Base-by-base conservation (phyloP, 1,140 invertebrate species). In the Heterodera schachtii region DNA sequence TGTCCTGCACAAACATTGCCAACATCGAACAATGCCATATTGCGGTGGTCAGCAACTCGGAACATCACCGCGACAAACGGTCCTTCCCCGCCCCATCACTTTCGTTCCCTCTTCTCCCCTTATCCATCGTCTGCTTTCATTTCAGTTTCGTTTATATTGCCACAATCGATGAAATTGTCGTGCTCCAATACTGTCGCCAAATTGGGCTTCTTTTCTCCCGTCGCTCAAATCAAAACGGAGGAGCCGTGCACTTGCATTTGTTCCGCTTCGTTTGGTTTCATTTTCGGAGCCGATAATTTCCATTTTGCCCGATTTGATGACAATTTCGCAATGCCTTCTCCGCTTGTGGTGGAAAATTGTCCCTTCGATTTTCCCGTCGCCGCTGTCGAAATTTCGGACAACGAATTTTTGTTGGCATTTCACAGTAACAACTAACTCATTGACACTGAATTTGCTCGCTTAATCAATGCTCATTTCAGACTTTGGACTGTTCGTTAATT, bases 11-110 rank as follows among this genome's bases (percentile, higher is more conserved):
- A 16, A 49, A 75, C 67, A 71, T 84, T 71, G 49, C 83, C 16
- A 83, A 84, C 49, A 84, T 83, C 8, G 83, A 79, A 19, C 41
- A 84, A 31, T 83, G 82, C 46, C 83, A 83, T 46, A 80, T 79
- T 43, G 82, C 82, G 57, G 82, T 84, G n/a, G 82, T 83, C 31
- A 83, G 82, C 75, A 83, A 84, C 49, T 43, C 66, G 70, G 75
- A 84, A 49, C 82, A 79, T 60, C 47, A 67, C 43, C 46, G 64
- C 8, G 57, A 78, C n/a, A 84, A 83, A 46, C 78, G 82, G 82
- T 83, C 13, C 9, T 13, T 67, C 5, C 43, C 73, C 43, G 0
- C 31, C 31, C 31, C 31, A 31, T 31, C 41, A 79, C 31, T 41
- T 73, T 73, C 13, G 3, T 11, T 16, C 21, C 41, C 3, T 79